These are phyloP conservation scores for Synergus gifuensis DNA, from an alignment of 2,888 invertebrate genomes.

Conservation along the genomic window DNA sequence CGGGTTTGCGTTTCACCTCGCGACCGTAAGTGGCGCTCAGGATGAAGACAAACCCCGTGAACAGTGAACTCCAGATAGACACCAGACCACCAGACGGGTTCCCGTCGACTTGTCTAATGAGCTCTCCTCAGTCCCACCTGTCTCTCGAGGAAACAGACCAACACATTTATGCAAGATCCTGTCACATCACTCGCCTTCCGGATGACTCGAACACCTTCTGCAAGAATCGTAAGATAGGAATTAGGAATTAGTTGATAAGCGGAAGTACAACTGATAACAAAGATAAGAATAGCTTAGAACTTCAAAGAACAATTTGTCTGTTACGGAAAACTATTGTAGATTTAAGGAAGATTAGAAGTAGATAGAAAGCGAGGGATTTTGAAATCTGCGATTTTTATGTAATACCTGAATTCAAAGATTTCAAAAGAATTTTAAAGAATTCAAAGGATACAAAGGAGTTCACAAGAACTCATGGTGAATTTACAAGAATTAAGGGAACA, in stretches of 20 bases:
- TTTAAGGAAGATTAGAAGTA: neutral
- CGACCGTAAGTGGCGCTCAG: conserved; percentile 52
- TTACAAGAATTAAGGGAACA: no score
- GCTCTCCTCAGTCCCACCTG: conserved; percentile 7
- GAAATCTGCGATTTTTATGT: no score
- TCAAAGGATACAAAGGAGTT: no score
- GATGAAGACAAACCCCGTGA: conserved; percentile 4
- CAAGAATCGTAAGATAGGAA: neutral
- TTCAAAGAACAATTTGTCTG: neutral
- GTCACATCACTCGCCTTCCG: conserved; percentile 24
- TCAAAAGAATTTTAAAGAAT: no score
- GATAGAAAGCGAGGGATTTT: no score
- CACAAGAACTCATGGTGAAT: no score
- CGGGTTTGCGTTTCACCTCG: conserved; percentile 47
- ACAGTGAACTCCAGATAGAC: conserved; percentile 8
- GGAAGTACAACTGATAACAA: neutral
- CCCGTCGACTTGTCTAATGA: conserved; percentile 2
- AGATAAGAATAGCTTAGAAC: neutral
- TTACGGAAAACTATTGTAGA: neutral
- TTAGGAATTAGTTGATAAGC: neutral
- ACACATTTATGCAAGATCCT: conserved; percentile 8
- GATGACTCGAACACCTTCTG: conserved; percentile 12
- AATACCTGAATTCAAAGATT: no score
- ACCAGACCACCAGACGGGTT: conserved; percentile 8
- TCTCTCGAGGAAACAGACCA: conserved; percentile 4